Base-by-base conservation (phyloP, 2,113 vertebrate genomes). In the Scalopus aquaticus region DNA sequence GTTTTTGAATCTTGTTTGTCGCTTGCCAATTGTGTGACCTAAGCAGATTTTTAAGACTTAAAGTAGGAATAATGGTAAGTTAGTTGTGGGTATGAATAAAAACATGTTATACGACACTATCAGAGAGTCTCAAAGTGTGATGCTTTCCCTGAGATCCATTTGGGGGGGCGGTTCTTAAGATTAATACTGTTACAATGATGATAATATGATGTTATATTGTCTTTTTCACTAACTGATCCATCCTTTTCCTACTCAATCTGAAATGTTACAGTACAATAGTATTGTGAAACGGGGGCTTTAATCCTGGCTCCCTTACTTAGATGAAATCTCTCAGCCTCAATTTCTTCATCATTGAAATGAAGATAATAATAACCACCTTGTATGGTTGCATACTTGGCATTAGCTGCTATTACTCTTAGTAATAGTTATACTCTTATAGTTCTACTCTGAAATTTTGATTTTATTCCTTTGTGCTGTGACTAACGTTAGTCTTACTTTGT, bases 321-420 rank as follows among this genome's bases (percentile, higher is more conserved):
- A 82, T 89, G 44, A 95, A 74, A 79, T 72, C n/a, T 72, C 35
- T 91, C 44, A 84, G 44, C 26, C 32, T 86, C 51, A 62, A 0
- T 84, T 91, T 84, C 60, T 46, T 96, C 17, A 77, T 95, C 60
- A 82, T 3, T 82, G 93, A 83, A 80, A 69, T 85, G 22, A 90
- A 76, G 46, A 58, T 56, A 35, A 56, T 93, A 90, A 85, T 76
- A 49, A 54, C 69, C 84, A 4, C n/a, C 3, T 58, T 90, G 7
- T 22, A 16, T 78, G 39, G 35, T 39, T 77, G 39, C 65, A 49
- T 90, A 93, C 54, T 80, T 92, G 65, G 37, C 64, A 70, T 86
- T 80, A 73, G 62, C 67, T 93, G 12, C 30, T 69, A 3, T 73
- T 94, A 9, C 35, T 83, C 20, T 60, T 91, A 86, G 19, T 90